These are phyloP conservation scores for Phalanger gymnotis DNA, from an alignment of 2,797 vertebrate genomes.

Conservation along the genomic window DNA sequence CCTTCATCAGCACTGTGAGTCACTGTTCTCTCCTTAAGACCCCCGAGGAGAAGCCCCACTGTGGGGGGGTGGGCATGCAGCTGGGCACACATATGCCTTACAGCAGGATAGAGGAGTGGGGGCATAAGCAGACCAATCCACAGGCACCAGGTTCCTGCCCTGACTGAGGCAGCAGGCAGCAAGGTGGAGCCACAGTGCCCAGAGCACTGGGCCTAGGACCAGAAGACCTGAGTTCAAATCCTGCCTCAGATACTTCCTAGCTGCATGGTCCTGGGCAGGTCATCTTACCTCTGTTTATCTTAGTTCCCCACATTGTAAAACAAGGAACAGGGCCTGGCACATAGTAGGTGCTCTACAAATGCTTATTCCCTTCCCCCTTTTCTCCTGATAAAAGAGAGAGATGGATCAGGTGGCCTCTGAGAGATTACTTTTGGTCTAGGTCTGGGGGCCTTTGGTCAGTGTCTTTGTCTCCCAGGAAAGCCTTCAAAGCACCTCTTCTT, in stretches of 20 bases:
- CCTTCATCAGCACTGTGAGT: constrained; percentile 94
- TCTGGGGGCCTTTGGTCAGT: background rate
- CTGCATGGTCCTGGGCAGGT: background rate
- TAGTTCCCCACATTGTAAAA: background rate
- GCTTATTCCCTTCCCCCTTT: no score
- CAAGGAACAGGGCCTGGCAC: no score
- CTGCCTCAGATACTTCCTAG: background rate
- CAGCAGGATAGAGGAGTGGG: constrained; percentile 23
- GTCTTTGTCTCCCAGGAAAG: background rate
- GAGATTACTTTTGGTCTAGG: background rate
- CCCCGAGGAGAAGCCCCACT: background rate
- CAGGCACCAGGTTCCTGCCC: no score
- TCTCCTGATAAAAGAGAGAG: background rate
- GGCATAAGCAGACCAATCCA: background rate
- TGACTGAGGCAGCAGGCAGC: no score
- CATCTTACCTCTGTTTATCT: background rate
- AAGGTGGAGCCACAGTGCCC: no score
- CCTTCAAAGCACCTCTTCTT: background rate
- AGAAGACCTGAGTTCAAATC: background rate
- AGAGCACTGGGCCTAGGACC: no score
- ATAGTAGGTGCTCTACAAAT: no score
- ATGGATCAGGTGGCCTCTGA: background rate
- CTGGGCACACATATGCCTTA: background rate
- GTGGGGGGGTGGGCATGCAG: background rate
- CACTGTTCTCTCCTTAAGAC: background rate